These are phyloP conservation scores for Sinohyriopsis cumingii DNA, from an alignment of 2,888 invertebrate species.

Conservation along the genomic window DNA sequence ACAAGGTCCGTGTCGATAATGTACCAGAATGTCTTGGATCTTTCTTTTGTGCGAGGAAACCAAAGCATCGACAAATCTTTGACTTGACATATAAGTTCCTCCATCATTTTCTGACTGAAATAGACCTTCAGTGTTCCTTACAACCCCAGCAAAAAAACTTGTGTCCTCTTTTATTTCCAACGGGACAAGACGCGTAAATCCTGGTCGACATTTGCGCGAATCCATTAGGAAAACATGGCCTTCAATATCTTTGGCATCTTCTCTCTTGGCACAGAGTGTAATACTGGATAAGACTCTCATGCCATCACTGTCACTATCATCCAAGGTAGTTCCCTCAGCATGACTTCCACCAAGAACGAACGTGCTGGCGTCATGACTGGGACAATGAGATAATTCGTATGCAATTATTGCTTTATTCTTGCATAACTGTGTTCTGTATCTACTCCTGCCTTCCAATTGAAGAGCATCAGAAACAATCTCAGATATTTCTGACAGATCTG, in stretches of 20 bases:
- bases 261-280: too few species aligned
- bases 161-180: background rate
- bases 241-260: background rate
- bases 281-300: background rate
- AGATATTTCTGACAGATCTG: too few species aligned
- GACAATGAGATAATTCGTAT: too few species aligned
- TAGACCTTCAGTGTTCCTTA: too few species aligned
- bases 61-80: constrained; percentile 6
- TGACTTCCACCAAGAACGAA: constrained; percentile 6
- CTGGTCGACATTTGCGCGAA: constrained; percentile 4
- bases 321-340: constrained; percentile 13
- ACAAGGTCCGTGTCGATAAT: constrained; percentile 11
- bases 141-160: too few species aligned
- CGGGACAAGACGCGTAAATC: constrained; percentile 7
- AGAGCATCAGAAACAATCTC: too few species aligned
- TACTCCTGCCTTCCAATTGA: too few species aligned
- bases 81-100: constrained; percentile 8
- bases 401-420: too few species aligned
- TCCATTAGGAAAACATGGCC: constrained; percentile 4
- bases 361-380: too few species aligned
- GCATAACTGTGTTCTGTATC: too few species aligned
- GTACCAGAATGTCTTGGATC: background rate
- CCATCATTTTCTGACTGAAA: background rate
- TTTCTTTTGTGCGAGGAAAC: too few species aligned
- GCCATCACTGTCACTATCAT: constrained; percentile 12